Conservation (phyloP, 2,888 invertebrate genomes). For the Tethea ocularis region DNA sequence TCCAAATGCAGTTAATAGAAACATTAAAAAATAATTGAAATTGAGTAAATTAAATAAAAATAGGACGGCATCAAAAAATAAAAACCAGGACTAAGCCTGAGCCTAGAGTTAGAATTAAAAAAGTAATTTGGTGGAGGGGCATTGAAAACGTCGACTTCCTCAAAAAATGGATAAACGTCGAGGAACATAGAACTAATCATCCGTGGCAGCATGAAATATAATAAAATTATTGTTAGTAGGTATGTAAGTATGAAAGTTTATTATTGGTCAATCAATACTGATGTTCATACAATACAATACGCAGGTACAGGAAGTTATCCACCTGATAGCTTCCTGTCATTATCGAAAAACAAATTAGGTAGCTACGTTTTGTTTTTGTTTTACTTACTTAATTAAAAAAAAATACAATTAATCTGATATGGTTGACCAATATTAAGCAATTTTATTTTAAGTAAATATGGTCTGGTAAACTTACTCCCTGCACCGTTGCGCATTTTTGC, state of each 20-base stretch:
- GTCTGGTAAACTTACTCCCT: conserved; percentile 85
- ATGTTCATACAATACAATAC: no score
- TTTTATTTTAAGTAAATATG: neutral
- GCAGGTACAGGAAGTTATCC: no score
- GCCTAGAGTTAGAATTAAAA: conserved; percentile 42
- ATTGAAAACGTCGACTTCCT: conserved; percentile 64
- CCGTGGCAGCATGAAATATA: conserved; percentile 64
- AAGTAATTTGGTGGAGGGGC: conserved; percentile 62
- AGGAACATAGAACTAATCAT: conserved; percentile 59
- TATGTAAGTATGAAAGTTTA: neutral
- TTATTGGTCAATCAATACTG: no score
- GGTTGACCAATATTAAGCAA: no score
- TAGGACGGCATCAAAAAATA: conserved; percentile 13
- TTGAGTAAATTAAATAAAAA: neutral
- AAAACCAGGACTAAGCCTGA: conserved; percentile 16
- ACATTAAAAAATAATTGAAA: neutral
- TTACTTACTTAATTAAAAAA: no score
- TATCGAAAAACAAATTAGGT: no score
- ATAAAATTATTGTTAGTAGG: conserved; percentile 28
- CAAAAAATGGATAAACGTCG: conserved; percentile 69
- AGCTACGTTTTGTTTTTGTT: no score
- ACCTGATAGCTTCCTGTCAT: no score
- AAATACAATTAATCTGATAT: no score
- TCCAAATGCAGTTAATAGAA: neutral
- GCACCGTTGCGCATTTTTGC: conserved; percentile 92